phyloP scores from a whole-genome alignment of 2,888 invertebrate genomes.

The Biston stratarius region DNA sequence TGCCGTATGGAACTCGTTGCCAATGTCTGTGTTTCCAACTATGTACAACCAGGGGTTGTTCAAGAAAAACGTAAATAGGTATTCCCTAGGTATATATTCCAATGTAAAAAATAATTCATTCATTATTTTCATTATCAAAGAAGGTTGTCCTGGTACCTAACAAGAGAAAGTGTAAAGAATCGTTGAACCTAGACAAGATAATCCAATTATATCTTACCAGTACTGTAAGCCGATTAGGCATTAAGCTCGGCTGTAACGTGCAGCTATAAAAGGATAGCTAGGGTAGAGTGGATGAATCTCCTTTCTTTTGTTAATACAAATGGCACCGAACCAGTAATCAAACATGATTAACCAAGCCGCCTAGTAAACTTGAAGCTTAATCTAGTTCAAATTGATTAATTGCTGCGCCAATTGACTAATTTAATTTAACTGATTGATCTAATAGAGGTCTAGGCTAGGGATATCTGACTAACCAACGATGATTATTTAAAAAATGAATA shows the following conservation, averaged over 20 bases:
- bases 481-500: too few relatives aligned
- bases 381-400: too few relatives aligned
- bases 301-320: slow-evolving; percentile 8
- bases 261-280: slow-evolving; percentile 44
- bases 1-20: too few relatives aligned
- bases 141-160: slow-evolving; percentile 27
- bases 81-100: too few relatives aligned
- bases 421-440: not conserved
- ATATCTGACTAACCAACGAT: not conserved
- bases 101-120: too few relatives aligned
- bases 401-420: too few relatives aligned
- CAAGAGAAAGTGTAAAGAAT: slow-evolving; percentile 57
- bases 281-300: not conserved
- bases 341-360: not conserved
- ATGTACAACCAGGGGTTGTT: too few relatives aligned
- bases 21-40: too few relatives aligned
- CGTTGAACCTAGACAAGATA: slow-evolving; percentile 60
- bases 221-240: slow-evolving; percentile 64
- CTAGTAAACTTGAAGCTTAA: not conserved
- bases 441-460: too few relatives aligned
- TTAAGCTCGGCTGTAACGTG: slow-evolving; percentile 49
- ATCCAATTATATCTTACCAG: slow-evolving; percentile 66
- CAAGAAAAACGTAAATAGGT: too few relatives aligned
- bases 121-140: not conserved
- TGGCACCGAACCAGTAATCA: not conserved